These are phyloP conservation scores for Cremastinae sp. DNA, from an alignment of 2,888 invertebrate genomes.

Conservation along the genomic window DNA sequence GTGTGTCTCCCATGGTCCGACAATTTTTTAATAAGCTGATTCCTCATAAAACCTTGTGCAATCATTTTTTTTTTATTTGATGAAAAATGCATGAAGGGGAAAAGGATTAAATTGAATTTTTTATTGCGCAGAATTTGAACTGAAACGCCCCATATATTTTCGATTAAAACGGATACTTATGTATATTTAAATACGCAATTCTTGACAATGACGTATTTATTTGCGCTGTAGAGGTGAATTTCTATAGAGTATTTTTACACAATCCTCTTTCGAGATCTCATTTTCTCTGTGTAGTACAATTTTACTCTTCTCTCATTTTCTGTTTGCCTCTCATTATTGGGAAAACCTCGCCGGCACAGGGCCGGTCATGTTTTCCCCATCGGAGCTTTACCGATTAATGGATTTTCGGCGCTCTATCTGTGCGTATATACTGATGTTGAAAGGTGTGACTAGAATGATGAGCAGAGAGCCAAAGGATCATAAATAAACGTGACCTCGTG, in stretches of 20 bases:
- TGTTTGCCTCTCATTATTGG: not conserved
- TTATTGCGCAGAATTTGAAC: too few relatives aligned
- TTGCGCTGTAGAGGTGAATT: slow-evolving; percentile 2
- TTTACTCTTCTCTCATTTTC: not conserved
- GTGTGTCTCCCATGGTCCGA: not conserved
- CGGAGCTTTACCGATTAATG: slow-evolving; percentile 77
- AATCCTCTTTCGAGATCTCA: slow-evolving; percentile 36
- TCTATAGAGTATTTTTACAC: slow-evolving; percentile 6
- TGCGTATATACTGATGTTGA: slow-evolving; percentile 57
- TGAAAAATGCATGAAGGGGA: too few relatives aligned
- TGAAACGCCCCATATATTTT: not conserved
- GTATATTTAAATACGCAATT: not conserved
- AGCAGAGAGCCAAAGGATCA: not conserved
- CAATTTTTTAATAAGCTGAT: too few relatives aligned
- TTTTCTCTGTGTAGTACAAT: slow-evolving; percentile 14
- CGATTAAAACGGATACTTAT: not conserved
- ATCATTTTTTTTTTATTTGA: too few relatives aligned
- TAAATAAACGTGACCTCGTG: not conserved
- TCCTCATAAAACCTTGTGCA: not conserved
- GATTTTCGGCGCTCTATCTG: slow-evolving; percentile 74
- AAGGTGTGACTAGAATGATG: slow-evolving; percentile 2
- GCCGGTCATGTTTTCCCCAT: slow-evolving; percentile 62
- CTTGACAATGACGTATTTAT: not conserved
- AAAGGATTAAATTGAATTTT: too few relatives aligned
- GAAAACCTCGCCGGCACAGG: slow-evolving; percentile 17